Evolutionary conservation across 2,888 invertebrate species (phyloP).

Genomic region (Diogma glabrata): DNA sequence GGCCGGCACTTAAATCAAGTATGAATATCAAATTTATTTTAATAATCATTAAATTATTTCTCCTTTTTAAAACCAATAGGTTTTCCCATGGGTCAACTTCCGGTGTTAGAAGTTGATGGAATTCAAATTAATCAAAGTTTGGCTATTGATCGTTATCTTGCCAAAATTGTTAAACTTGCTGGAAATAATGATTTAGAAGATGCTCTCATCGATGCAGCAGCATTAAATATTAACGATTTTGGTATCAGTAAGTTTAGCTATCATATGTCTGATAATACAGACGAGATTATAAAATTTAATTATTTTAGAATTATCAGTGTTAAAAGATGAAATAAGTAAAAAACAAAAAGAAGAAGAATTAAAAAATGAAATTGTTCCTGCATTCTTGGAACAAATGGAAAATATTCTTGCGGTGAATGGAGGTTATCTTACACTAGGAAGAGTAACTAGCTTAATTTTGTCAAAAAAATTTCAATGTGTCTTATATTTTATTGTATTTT

Average conservation of each 20-base stretch:
- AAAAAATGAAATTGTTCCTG: background rate
- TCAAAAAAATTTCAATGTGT: too few relatives aligned
- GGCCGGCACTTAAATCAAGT: conserved; percentile 1
- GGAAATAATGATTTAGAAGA: background rate
- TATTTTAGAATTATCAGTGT: too few relatives aligned
- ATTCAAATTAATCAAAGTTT: background rate
- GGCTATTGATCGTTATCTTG: background rate
- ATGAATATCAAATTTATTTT: too few relatives aligned
- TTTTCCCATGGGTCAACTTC: background rate
- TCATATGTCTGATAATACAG: too few relatives aligned
- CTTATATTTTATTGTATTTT: too few relatives aligned
- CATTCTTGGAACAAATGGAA: background rate
- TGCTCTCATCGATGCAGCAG: conserved; percentile 3
- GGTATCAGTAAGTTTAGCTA: background rate
- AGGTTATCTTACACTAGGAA: background rate
- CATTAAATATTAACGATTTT: background rate
- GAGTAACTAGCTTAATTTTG: too few relatives aligned
- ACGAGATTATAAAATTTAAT: too few relatives aligned
- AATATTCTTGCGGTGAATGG: background rate
- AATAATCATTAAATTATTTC: background rate
- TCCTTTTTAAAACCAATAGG: background rate
- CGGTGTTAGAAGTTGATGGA: conserved; percentile 1
- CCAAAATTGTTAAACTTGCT: background rate
- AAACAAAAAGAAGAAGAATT: background rate
- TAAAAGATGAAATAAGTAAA: background rate